A percentile compares a stretch with the other conserved stretches of the same genome.
Evolutionary conservation across 2,888 invertebrate species (phyloP).

Genomic region (Thecophora atra): DNA sequence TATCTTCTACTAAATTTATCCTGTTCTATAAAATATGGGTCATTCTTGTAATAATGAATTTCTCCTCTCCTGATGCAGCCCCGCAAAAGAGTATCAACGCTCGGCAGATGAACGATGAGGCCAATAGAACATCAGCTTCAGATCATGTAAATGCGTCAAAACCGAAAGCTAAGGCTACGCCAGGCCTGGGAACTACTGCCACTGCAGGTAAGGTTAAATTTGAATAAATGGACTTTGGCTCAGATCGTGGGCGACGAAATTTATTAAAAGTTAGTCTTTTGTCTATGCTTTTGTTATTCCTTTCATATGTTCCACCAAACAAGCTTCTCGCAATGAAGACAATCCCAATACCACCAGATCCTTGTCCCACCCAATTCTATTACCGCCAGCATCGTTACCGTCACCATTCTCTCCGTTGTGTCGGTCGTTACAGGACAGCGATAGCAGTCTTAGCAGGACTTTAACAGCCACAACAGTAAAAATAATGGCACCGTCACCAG

Average conservation of each 20-base stretch:
- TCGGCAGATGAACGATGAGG: too few relatives aligned
- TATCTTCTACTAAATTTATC: too few relatives aligned
- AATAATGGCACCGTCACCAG: neutral
- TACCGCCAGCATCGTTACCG: constrained; percentile 5
- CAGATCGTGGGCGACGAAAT: constrained; percentile 7
- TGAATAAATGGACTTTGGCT: constrained; percentile 8
- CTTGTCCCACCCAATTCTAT: constrained; percentile 21
- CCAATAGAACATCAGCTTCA: constrained; percentile 45
- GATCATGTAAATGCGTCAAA: too few relatives aligned
- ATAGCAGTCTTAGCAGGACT: too few relatives aligned
- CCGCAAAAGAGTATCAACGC: neutral
- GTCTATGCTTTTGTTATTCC: constrained; percentile 58
- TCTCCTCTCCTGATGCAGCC: neutral
- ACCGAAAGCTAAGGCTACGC: constrained; percentile 47
- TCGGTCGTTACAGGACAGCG: too few relatives aligned
- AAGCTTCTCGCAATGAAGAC: constrained; percentile 41
- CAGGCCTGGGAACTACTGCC: constrained; percentile 41
- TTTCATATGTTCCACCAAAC: constrained; percentile 56
- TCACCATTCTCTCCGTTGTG: neutral
- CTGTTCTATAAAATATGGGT: too few relatives aligned
- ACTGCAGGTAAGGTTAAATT: constrained; percentile 50
- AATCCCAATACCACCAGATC: constrained; percentile 27
- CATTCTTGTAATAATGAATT: too few relatives aligned
- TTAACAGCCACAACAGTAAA: too few relatives aligned
- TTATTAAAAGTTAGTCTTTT: constrained; percentile 54